These are phyloP conservation scores for Caenorhabditis latens DNA, from an alignment of 1,140 invertebrate genomes.

Conservation along the genomic window DNA sequence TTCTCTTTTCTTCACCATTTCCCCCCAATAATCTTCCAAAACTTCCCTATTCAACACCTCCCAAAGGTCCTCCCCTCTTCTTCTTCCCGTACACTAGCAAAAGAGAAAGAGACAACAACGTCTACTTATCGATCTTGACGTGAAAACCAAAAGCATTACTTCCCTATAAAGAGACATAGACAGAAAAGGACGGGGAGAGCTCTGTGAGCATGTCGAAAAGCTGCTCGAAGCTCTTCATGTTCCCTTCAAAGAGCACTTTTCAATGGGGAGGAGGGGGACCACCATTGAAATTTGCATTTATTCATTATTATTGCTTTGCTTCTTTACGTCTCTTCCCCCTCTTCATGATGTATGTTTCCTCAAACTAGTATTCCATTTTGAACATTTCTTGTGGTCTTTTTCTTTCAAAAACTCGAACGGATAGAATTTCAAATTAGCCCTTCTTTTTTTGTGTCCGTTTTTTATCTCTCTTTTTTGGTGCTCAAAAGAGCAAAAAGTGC, in stretches of 20 bases:
- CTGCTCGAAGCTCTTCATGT: constrained; percentile 10
- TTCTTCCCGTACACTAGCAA: not conserved
- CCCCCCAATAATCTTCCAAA: no score
- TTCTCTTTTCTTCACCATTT: no score
- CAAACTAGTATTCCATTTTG: not conserved
- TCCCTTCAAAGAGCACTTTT: constrained; percentile 30
- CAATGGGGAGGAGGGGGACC: not conserved
- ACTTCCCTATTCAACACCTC: no score
- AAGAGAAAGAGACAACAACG: not conserved
- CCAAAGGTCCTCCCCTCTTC: not conserved
- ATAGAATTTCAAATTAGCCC: constrained; percentile 50
- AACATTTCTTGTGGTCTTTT: not conserved
- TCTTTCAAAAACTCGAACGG: not conserved
- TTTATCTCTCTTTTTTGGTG: not conserved
- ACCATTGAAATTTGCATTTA: constrained; percentile 33
- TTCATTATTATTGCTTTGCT: not conserved
- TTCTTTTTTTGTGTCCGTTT: not conserved
- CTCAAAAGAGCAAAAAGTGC: constrained; percentile 3
- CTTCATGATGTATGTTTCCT: not conserved
- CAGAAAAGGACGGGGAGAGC: not conserved
- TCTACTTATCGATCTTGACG: constrained; percentile 36
- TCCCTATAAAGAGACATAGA: no score
- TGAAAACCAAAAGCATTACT: not conserved
- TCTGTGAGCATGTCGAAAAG: constrained; percentile 42
- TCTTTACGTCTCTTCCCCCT: not conserved